Evolutionary conservation across 1,140 invertebrate genomes (phyloP), one percentile per base, ranked within the genome.

Genomic region (Lordiphosa mommai): DNA sequence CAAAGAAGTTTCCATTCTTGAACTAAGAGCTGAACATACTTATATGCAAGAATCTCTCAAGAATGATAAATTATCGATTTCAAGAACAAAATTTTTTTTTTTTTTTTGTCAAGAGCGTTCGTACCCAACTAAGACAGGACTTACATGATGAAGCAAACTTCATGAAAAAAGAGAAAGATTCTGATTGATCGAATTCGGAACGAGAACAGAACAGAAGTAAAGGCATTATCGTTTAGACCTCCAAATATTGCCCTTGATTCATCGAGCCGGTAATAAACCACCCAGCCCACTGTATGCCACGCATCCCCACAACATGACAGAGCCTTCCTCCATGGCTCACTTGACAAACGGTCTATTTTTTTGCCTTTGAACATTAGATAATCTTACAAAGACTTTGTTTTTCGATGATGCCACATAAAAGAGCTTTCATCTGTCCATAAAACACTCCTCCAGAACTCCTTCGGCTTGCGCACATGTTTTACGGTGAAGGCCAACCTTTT

Each of bases 231-330:
- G 29, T 58, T 64, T 36, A 52, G 29, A 32, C 4, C 9, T 1
- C 3, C 13, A 64, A 48, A 58, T 59, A 65, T 52, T 41, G 13
- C 1, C 10, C 13, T 33, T 52, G 48, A 30, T 64, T 58, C 55
- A 63, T 57, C 16, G 38, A 52, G 12, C 53, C 47, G 32, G 34
- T 32, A 38, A 59, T 33, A 63, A 61, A 43, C 17, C 36, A 34
- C 43, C 44, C 50, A 55, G 29, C 4, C 20, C 50, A 49, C 43
- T 56, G 44, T 47, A 40, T 2, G 40, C 33, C 2, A 47, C 17
- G 16, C 40, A 46, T 57, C 52, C 20, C 38, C 40, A 63, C 38
- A 63, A 51, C 40, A 63, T 55, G 1, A 40, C 33, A 29, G 13
- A 29, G 16, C 20, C 9, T 20, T 20, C 51, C 41, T 1, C 13